phyloP scores from a whole-genome alignment of 2,797 vertebrate genomes.

The Halcyon leucocephala region DNA sequence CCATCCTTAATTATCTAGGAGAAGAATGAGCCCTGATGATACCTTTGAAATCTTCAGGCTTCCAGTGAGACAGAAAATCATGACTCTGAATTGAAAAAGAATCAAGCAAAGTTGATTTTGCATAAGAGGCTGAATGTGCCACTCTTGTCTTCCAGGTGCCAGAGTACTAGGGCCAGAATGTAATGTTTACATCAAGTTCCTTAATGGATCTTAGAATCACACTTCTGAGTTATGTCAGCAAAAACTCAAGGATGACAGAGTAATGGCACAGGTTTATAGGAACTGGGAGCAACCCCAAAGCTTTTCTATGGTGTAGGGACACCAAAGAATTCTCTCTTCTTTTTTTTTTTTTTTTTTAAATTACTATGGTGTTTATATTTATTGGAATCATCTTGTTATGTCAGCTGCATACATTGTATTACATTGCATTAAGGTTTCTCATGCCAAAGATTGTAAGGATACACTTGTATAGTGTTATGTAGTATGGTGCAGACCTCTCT shows the following conservation, averaged over 20 bases:
- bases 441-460: not conserved
- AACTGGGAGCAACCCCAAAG: not conserved
- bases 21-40: not conserved
- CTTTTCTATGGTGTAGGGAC: not conserved
- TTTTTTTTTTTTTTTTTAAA: not conserved
- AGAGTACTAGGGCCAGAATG: not conserved
- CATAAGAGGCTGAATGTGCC: not conserved
- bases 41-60: not conserved
- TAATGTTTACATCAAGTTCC: not conserved
- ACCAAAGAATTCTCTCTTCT: not conserved
- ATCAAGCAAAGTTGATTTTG: not conserved
- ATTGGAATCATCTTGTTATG: not conserved
- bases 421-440: not conserved
- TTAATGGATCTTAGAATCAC: not conserved
- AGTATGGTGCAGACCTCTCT: not conserved
- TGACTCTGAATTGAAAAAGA: not conserved
- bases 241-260: not conserved
- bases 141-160: not conserved
- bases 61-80: not conserved
- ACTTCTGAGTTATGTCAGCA: not conserved
- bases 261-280: not conserved
- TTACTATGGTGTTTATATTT: not conserved
- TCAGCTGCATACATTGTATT: not conserved
- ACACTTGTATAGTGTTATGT: fast-evolving
- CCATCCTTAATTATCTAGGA: not conserved